Evolutionary conservation across 2,113 vertebrate genomes (phyloP).

Genomic region (Ahaetulla prasina): DNA sequence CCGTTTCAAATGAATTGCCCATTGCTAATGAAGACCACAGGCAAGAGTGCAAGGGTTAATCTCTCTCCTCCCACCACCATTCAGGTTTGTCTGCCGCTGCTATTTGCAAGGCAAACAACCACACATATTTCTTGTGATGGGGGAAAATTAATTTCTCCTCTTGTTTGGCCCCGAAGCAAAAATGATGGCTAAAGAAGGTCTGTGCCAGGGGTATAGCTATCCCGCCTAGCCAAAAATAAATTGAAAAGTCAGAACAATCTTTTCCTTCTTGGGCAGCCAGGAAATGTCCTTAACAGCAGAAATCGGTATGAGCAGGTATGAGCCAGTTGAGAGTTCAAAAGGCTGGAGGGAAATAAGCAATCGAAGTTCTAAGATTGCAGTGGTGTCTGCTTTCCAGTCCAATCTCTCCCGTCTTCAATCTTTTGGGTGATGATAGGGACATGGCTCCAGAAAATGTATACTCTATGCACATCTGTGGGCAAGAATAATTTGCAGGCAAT

Average conservation of each 20-base stretch:
- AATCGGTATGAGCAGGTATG: neutral
- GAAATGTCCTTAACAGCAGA: neutral
- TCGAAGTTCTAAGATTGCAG: neutral
- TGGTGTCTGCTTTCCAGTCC: neutral
- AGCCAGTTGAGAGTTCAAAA: neutral
- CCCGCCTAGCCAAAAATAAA: neutral
- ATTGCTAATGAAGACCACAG: neutral
- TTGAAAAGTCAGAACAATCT: neutral
- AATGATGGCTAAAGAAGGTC: neutral
- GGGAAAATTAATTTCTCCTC: neutral
- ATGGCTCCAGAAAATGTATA: neutral
- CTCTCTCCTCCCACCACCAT: neutral
- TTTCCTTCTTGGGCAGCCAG: neutral
- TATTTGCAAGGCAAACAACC: neutral
- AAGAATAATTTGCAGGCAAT: neutral
- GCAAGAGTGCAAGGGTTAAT: neutral
- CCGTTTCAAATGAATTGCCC: neutral
- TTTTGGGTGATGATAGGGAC: neutral
- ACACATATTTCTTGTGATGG: neutral
- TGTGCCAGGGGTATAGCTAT: neutral
- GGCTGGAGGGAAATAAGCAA: neutral
- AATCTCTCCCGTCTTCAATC: neutral
- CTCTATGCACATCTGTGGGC: neutral
- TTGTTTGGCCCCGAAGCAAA: neutral
- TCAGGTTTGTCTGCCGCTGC: neutral